phyloP scores from a whole-genome alignment of 2,888 invertebrate genomes.

The Drosophila eohydei region DNA sequence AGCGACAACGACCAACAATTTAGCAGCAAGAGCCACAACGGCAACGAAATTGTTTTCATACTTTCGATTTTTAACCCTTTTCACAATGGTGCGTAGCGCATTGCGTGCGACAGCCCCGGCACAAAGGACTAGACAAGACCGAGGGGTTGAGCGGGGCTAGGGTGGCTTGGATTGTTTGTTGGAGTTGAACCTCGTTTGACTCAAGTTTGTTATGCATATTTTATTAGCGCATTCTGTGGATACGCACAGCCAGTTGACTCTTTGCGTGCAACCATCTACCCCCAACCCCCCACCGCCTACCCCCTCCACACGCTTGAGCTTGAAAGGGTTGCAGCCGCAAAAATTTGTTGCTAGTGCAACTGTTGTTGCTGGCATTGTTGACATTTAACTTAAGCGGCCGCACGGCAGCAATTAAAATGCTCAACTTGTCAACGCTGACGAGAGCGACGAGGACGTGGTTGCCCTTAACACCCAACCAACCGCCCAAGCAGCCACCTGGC shows the following conservation, averaged over 20 bases:
- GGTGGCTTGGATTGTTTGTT: constrained; percentile 3
- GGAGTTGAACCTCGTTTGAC: constrained; percentile 29
- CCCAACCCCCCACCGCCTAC: neutral
- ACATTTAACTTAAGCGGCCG: constrained; percentile 68
- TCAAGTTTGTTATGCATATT: constrained; percentile 78
- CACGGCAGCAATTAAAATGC: constrained; percentile 76
- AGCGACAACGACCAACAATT: constrained; percentile 66
- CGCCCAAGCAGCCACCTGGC: constrained; percentile 7
- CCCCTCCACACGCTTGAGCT: neutral
- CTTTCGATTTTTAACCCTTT: constrained; percentile 66
- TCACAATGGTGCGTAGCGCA: constrained; percentile 56
- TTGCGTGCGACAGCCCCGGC: constrained; percentile 46
- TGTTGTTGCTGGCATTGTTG: constrained; percentile 54
- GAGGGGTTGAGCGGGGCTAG: constrained; percentile 8
- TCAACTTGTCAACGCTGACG: constrained; percentile 74
- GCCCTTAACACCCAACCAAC: constrained; percentile 43
- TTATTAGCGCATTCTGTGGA: constrained; percentile 77
- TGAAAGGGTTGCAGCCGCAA: constrained; percentile 47
- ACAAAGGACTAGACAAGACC: constrained; percentile 13
- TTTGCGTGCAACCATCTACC: constrained; percentile 64
- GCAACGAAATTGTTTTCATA: constrained; percentile 66
- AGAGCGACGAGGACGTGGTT: constrained; percentile 37
- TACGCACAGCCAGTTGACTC: constrained; percentile 78
- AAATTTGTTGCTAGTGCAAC: constrained; percentile 43
- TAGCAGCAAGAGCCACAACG: constrained; percentile 60